Conservation (phyloP, 2,797 vertebrate species). For the Pipistrellus pygmaeus region DNA sequence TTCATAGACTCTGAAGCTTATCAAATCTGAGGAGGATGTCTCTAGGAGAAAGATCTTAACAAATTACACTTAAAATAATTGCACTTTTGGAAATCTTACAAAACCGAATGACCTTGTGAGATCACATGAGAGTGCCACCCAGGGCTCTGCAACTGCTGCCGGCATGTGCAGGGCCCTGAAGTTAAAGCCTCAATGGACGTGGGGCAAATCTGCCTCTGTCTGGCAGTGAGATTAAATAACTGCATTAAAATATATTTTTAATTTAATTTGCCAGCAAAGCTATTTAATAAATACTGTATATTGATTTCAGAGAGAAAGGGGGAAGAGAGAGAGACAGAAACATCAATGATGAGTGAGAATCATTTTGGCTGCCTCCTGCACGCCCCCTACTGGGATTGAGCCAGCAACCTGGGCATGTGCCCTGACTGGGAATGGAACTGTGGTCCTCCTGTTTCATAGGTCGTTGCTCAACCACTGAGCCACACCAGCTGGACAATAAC, state of each 20-base stretch:
- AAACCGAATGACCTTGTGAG: not conserved
- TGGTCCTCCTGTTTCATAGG: no score
- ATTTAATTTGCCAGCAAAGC: no score
- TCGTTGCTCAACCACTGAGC: no score
- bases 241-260: not conserved
- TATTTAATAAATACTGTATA: no score
- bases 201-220: not conserved
- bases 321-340: no score
- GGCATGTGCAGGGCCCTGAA: no score
- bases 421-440: no score
- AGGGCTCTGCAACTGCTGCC: not conserved
- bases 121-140: not conserved
- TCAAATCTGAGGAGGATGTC: not conserved
- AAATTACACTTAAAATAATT: not conserved
- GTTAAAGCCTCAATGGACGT: not conserved
- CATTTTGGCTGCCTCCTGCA: no score
- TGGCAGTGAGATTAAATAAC: constrained; percentile 9
- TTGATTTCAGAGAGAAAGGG: no score
- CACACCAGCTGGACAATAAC: not conserved
- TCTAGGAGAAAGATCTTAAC: not conserved
- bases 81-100: not conserved
- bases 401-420: no score
- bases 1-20: not conserved
- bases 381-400: no score
- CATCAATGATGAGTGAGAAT: no score